phyloP scores from a whole-genome alignment of 2,797 vertebrate genomes.

The Pipistrellus pygmaeus region DNA sequence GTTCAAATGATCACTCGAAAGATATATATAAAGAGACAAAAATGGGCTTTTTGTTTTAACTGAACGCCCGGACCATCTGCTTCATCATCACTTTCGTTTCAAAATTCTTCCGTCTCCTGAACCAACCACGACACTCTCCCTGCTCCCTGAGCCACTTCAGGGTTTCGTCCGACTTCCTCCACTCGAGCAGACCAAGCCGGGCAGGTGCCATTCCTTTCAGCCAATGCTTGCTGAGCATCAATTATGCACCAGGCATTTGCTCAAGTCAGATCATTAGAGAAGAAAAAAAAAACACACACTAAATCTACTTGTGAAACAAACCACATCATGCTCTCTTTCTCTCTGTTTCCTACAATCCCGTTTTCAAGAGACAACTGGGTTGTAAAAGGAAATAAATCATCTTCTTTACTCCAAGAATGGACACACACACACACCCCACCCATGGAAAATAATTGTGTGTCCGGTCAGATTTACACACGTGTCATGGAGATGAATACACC shows the following conservation, averaged over 20 bases:
- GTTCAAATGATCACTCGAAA: background rate
- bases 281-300: background rate
- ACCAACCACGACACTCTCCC: background rate
- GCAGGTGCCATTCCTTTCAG: background rate
- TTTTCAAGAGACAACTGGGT: background rate
- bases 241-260: background rate
- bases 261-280: background rate
- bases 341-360: background rate
- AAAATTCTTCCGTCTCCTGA: background rate
- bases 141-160: background rate
- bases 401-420: background rate
- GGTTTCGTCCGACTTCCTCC: background rate
- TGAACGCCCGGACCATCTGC: background rate
- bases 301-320: background rate
- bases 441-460: background rate
- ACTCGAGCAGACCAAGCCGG: background rate
- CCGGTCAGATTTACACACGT: background rate
- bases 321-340: background rate
- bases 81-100: background rate
- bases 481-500: background rate
- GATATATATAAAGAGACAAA: background rate
- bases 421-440: background rate
- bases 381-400: background rate
- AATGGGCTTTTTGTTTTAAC: background rate
- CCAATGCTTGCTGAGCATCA: background rate